A percentile compares a stretch with the other conserved stretches of the same genome.
Conservation (phyloP, 2,797 vertebrate genomes). For the Euthynnus affinis region DNA sequence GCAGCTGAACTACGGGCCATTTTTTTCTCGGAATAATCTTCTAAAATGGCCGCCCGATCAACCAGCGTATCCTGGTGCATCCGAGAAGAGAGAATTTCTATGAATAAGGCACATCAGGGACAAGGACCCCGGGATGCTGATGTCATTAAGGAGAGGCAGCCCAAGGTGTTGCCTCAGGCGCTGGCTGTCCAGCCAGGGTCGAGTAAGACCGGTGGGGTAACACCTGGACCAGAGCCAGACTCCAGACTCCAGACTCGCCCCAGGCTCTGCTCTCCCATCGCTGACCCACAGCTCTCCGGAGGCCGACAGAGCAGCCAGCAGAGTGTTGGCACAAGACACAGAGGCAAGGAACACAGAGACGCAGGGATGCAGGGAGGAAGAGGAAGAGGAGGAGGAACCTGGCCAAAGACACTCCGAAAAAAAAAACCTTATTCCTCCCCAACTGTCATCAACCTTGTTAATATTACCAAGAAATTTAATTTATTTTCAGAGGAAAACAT, state of each 20-base stretch:
- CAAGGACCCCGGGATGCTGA: slow-evolving; percentile 10
- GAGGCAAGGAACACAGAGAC: too few relatives aligned
- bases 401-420: neutral
- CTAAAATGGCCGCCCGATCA: neutral
- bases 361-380: neutral
- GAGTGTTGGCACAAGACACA: too few relatives aligned
- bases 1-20: neutral
- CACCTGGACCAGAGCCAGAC: neutral
- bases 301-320: neutral
- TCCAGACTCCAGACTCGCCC: slow-evolving; percentile 2
- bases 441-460: neutral
- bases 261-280: neutral
- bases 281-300: neutral
- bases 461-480: neutral
- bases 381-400: neutral
- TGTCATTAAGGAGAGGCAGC: slow-evolving; percentile 31
- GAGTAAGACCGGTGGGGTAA: neutral
- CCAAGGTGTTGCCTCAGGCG: slow-evolving; percentile 2
- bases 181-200: neutral
- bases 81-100: neutral
- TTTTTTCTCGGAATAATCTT: neutral
- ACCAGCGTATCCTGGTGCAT: neutral
- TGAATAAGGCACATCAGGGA: too few relatives aligned
- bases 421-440: neutral
- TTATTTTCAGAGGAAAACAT: neutral